Conservation (phyloP, 2,888 invertebrate species). For the Athetis lepigone region DNA sequence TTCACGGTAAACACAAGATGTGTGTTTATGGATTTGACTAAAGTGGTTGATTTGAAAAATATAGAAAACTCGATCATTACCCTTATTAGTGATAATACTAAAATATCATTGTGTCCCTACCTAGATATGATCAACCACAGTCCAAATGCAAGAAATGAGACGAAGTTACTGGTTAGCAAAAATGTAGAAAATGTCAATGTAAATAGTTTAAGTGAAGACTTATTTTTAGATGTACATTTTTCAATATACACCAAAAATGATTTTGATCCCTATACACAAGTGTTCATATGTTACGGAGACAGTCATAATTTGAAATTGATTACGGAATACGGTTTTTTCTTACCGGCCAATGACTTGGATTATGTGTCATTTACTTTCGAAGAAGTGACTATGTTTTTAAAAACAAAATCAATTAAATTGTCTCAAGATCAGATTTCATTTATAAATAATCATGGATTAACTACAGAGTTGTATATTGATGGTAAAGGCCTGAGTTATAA, state of each 20-base stretch:
- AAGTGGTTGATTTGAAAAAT: slow-evolving; percentile 83
- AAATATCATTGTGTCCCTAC: slow-evolving; percentile 95
- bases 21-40: slow-evolving; percentile 92
- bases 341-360: slow-evolving; percentile 93
- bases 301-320: slow-evolving; percentile 95
- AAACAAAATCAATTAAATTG: slow-evolving; percentile 75
- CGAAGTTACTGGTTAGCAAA: slow-evolving; percentile 79
- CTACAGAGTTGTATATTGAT: slow-evolving; percentile 92
- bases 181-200: slow-evolving; percentile 76
- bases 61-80: slow-evolving; percentile 79
- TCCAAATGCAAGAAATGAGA: slow-evolving; percentile 90
- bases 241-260: slow-evolving; percentile 86
- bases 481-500: slow-evolving; percentile 92
- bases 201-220: slow-evolving; percentile 72
- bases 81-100: slow-evolving; percentile 90
- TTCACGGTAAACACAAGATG: slow-evolving; percentile 96
- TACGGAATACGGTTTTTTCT: slow-evolving; percentile 96
- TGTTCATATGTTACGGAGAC: slow-evolving; percentile 97
- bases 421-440: slow-evolving; percentile 92
- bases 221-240: slow-evolving; percentile 84
- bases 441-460: slow-evolving; percentile 91
- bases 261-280: slow-evolving; percentile 92
- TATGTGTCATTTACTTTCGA: slow-evolving; percentile 91
- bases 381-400: slow-evolving; percentile 86
- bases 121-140: slow-evolving; percentile 98